Evolutionary conservation across 2,113 vertebrate species (phyloP), one percentile per base, ranked within the genome.

Genomic region (Mustela nigripes): DNA sequence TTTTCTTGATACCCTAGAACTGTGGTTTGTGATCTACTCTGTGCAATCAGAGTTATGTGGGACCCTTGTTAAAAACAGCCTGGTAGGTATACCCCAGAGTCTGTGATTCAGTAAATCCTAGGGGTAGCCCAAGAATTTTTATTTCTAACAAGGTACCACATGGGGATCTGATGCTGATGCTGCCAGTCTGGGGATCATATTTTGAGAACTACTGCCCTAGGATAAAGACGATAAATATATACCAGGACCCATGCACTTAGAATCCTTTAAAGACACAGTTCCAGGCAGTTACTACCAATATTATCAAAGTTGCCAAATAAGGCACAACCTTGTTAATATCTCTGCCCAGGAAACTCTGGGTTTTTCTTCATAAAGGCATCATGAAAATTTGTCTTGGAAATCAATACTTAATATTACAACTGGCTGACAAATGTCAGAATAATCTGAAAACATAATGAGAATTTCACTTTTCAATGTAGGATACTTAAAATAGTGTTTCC

Each of bases 401-500:
- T 91, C 14, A 95, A 24, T 63, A 96, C 36, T 95, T 95, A 94
- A 71, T 42, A 65, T 15, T 31, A 65, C 21, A 86, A 53, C 14
- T 96, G 22, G 24, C 45, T 96, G 15, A 92, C 12, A 95, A 94
- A 96, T 56, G 16, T 39, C 65, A 93, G 36, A 87, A 18, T 94
- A 95, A 89, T 89, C 11, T 92, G 28, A 96, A 94, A 97, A 87
- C 24, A 86, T 18, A 92, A n/a, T 78, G 18, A 95, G 31, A 97
- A 94, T 48, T 45, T 36, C 92, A 81, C 21, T 33, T 65, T 82
- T 92, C 67, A 86, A 60, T 76, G 62, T 71, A 78, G 16, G 31
- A 42, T 93, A 95, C 21, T 94, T 83, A 67, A 92, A 67, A 60
- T 16, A 84, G 53, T 93, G 33, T 58, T 96, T 89, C 28, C 50